Percentiles rank a stretch among this genome's conserved stretches.
phyloP scores from a whole-genome alignment of 1,140 invertebrate species.

The Nasonia giraulti region DNA sequence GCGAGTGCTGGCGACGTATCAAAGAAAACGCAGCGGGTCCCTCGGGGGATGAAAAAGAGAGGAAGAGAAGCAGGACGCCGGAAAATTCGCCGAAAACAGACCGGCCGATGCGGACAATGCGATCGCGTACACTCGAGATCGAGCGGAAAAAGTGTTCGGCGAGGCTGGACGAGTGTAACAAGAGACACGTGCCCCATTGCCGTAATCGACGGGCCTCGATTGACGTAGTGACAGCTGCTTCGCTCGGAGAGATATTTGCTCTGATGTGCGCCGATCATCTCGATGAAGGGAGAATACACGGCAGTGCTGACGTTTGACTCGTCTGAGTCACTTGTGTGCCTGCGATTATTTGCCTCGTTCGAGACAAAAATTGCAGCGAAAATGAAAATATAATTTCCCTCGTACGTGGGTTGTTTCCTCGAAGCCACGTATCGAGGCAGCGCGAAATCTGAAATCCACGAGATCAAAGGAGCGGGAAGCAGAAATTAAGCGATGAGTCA shows the following conservation, averaged over 20 bases:
- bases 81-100: constrained; percentile 32
- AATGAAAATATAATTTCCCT: too few relatives aligned
- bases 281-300: not conserved
- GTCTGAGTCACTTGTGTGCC: not conserved
- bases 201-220: not conserved
- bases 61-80: not conserved
- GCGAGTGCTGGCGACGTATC: not conserved
- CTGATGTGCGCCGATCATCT: not conserved
- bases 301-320: not conserved
- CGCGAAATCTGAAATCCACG: too few relatives aligned
- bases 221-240: too few relatives aligned
- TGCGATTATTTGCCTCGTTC: too few relatives aligned
- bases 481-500: constrained; percentile 40
- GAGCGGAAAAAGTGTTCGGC: not conserved
- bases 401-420: too few relatives aligned
- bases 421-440: too few relatives aligned
- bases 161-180: not conserved
- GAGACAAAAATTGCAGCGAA: too few relatives aligned
- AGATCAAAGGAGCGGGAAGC: constrained; percentile 18
- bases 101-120: not conserved
- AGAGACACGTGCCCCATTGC: constrained; percentile 16
- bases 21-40: not conserved
- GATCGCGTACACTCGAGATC: not conserved
- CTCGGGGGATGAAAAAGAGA: not conserved
- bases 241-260: too few relatives aligned